phyloP scores from a whole-genome alignment of 2,888 invertebrate genomes.

The Drosophila limbata region DNA sequence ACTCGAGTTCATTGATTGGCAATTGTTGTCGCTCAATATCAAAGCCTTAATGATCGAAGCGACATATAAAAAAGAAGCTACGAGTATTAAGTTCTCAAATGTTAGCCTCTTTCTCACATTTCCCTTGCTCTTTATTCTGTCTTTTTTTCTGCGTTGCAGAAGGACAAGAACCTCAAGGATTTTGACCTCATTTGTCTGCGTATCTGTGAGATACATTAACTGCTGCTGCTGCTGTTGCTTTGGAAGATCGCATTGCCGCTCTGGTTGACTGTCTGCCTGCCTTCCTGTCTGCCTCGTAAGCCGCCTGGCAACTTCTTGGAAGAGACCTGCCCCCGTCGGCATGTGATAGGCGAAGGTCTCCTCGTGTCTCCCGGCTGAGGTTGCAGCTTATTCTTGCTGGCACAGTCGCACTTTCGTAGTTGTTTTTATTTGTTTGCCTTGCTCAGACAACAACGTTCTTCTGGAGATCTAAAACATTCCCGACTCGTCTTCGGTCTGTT shows the following conservation, averaged over 20 bases:
- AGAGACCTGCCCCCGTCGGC: constrained; percentile 48
- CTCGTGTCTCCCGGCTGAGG: neutral
- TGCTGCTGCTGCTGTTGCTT: constrained; percentile 10
- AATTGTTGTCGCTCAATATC: constrained; percentile 43
- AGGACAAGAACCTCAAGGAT: constrained; percentile 84
- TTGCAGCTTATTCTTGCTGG: constrained; percentile 15
- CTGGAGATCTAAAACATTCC: constrained; percentile 10
- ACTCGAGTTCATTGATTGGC: constrained; percentile 39
- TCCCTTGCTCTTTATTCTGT: constrained; percentile 6
- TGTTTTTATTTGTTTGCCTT: constrained; percentile 62
- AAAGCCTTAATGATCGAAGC: constrained; percentile 15
- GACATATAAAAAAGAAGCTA: neutral
- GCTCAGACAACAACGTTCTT: constrained; percentile 13
- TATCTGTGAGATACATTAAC: constrained; percentile 41
- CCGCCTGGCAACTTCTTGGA: constrained; percentile 63
- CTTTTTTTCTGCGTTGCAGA: constrained; percentile 42
- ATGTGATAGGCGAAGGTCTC: constrained; percentile 34
- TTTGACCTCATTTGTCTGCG: constrained; percentile 81
- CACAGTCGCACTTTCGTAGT: constrained; percentile 44
- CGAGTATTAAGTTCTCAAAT: neutral
- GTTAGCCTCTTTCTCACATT: constrained; percentile 3
- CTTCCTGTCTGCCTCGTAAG: constrained; percentile 35
- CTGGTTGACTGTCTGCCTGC: constrained; percentile 16
- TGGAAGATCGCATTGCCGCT: neutral
- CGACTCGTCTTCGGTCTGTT: constrained; percentile 40